Evolutionary conservation across 2,113 vertebrate genomes (phyloP).

Genomic region (Hypomesus transpacificus): DNA sequence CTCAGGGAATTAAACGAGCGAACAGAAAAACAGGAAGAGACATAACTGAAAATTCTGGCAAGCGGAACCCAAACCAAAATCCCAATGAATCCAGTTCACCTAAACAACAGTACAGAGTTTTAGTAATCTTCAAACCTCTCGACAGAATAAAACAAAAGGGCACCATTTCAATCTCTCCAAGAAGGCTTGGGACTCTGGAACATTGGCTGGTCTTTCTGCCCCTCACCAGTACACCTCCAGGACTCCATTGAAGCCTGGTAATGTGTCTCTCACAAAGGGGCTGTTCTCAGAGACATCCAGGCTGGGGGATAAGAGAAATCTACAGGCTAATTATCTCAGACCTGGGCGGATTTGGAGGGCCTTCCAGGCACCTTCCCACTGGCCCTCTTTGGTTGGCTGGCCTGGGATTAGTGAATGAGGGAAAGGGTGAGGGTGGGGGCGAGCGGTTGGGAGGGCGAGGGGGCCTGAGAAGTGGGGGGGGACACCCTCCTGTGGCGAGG

Average conservation of each 20-base stretch:
- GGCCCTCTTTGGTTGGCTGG: slow-evolving; percentile 67
- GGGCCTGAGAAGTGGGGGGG: slow-evolving; percentile 60
- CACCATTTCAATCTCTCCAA: slow-evolving; percentile 23
- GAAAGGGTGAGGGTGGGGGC: no score
- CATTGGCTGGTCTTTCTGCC: background rate
- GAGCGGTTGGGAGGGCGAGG: no score
- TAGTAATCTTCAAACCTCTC: slow-evolving; percentile 37
- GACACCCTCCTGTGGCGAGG: slow-evolving; percentile 57
- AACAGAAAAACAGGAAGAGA: background rate
- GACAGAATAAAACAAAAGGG: slow-evolving; percentile 10
- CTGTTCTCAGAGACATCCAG: slow-evolving; percentile 60
- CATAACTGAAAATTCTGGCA: background rate
- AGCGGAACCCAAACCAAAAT: slow-evolving; percentile 8
- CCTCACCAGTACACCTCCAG: slow-evolving; percentile 42
- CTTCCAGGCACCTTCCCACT: slow-evolving; percentile 69
- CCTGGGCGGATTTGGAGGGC: slow-evolving; percentile 63
- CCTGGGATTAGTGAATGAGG: slow-evolving; percentile 68
- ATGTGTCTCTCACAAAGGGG: slow-evolving; percentile 47
- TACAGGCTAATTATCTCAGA: slow-evolving; percentile 69
- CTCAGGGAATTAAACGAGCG: slow-evolving; percentile 6
- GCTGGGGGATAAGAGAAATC: slow-evolving; percentile 59
- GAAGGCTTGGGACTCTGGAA: slow-evolving; percentile 17
- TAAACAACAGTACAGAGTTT: slow-evolving; percentile 24
- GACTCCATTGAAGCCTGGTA: slow-evolving; percentile 52
- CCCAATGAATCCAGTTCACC: slow-evolving; percentile 13